Conservation (phyloP, 2,113 vertebrate genomes). For the Micromys minutus region DNA sequence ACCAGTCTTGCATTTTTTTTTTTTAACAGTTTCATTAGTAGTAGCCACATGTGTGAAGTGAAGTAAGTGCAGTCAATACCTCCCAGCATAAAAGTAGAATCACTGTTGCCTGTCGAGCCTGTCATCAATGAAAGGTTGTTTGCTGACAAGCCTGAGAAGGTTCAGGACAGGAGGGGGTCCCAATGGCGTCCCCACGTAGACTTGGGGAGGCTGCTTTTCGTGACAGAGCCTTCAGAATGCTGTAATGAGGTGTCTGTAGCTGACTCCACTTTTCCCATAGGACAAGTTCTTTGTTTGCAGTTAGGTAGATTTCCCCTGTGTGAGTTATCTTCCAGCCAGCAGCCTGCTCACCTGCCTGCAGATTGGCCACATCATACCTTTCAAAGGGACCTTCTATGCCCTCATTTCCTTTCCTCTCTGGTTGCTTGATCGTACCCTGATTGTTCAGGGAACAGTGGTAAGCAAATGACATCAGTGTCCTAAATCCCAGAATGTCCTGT, state of each 20-base stretch:
- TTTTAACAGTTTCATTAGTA: background rate
- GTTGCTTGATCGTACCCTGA: background rate
- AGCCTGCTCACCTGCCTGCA: background rate
- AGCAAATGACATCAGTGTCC: background rate
- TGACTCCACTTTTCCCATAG: background rate
- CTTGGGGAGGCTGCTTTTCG: slow-evolving; percentile 5
- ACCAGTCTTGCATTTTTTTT: background rate
- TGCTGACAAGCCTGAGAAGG: background rate
- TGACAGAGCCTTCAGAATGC: slow-evolving; percentile 41
- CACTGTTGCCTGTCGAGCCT: background rate
- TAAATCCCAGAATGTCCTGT: slow-evolving; percentile 12
- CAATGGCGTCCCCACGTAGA: background rate
- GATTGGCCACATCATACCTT: background rate
- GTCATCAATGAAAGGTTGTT: background rate
- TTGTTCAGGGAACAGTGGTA: background rate
- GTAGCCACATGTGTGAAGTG: background rate
- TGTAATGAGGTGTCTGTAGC: slow-evolving; percentile 1
- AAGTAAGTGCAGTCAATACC: background rate
- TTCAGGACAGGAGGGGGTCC: slow-evolving; percentile 3
- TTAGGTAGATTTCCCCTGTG: background rate
- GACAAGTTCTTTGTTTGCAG: background rate
- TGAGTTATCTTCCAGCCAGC: background rate
- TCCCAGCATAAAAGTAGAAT: background rate
- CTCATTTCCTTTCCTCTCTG: background rate
- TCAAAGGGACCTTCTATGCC: background rate